Evolutionary conservation across 1,140 invertebrate genomes (phyloP).

Genomic region (Conopomorpha cramerella): DNA sequence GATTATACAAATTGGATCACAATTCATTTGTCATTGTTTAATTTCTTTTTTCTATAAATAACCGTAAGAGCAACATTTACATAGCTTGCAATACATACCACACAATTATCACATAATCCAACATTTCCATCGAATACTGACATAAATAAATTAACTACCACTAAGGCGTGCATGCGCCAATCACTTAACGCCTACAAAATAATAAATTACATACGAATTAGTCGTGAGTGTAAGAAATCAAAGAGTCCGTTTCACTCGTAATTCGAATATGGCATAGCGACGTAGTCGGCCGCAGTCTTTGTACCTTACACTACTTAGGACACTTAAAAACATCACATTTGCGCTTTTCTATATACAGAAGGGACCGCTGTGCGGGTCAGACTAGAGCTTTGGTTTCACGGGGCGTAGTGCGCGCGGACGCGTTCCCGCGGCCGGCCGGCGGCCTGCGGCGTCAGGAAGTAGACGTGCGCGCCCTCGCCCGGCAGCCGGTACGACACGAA

Average conservation of each 20-base stretch:
- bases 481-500: slow-evolving; percentile 72
- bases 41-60: slow-evolving; percentile 7
- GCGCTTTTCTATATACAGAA: slow-evolving; percentile 57
- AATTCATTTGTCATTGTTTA: neutral
- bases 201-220: slow-evolving; percentile 53
- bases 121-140: slow-evolving; percentile 41
- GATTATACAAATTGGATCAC: neutral
- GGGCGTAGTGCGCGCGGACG: slow-evolving; percentile 47
- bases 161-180: slow-evolving; percentile 47
- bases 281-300: slow-evolving; percentile 45
- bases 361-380: slow-evolving; percentile 25
- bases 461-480: slow-evolving; percentile 73
- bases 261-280: slow-evolving; percentile 54
- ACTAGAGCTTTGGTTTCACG: slow-evolving; percentile 56
- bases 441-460: slow-evolving; percentile 74
- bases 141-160: slow-evolving; percentile 54
- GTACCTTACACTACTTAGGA: slow-evolving; percentile 53
- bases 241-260: slow-evolving; percentile 20
- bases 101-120: slow-evolving; percentile 21
- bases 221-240: slow-evolving; percentile 21
- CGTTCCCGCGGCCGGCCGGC: slow-evolving; percentile 60
- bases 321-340: slow-evolving; percentile 59
- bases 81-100: slow-evolving; percentile 21
- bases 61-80: slow-evolving; percentile 20
- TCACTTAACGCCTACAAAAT: slow-evolving; percentile 38